A percentile compares a stretch with the other conserved stretches of the same genome.
Evolutionary conservation across 2,797 vertebrate genomes (phyloP).

Genomic region (Enteromius treurensis): DNA sequence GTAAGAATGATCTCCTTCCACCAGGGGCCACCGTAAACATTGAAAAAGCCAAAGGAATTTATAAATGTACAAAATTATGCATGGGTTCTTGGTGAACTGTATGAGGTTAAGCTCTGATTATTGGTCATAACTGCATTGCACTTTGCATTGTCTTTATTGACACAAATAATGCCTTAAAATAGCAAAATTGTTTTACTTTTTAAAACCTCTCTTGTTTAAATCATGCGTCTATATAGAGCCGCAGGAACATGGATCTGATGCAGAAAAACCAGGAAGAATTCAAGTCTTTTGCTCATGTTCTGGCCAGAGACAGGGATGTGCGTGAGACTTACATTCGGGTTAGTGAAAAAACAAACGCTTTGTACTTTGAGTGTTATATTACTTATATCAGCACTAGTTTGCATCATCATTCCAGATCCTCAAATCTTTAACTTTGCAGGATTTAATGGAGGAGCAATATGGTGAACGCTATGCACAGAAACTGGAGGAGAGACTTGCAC

Average conservation of each 20-base stretch:
- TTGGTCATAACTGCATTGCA: background rate
- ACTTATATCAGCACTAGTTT: background rate
- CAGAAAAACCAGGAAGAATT: constrained; percentile 75
- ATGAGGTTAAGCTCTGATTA: background rate
- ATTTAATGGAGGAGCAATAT: constrained; percentile 72
- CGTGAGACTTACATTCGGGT: constrained; percentile 70
- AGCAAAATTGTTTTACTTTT: background rate
- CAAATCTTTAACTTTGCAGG: constrained; percentile 61
- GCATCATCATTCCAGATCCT: background rate
- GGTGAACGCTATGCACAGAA: constrained; percentile 74
- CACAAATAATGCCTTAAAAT: background rate
- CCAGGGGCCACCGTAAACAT: constrained; percentile 42
- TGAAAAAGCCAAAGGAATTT: background rate
- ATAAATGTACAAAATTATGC: background rate
- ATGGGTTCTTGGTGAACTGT: background rate
- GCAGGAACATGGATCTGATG: constrained; percentile 72
- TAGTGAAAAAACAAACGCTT: constrained; percentile 8
- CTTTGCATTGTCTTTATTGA: background rate
- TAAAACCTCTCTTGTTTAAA: background rate
- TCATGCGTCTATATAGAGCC: constrained; percentile 61
- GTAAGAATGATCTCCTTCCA: constrained; percentile 67
- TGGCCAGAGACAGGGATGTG: constrained; percentile 65
- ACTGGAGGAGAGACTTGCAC: constrained; percentile 73
- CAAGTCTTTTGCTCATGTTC: constrained; percentile 67
- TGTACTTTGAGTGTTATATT: background rate